Base-by-base conservation (phyloP, 1,140 invertebrate genomes). In the Galleria mellonella region DNA sequence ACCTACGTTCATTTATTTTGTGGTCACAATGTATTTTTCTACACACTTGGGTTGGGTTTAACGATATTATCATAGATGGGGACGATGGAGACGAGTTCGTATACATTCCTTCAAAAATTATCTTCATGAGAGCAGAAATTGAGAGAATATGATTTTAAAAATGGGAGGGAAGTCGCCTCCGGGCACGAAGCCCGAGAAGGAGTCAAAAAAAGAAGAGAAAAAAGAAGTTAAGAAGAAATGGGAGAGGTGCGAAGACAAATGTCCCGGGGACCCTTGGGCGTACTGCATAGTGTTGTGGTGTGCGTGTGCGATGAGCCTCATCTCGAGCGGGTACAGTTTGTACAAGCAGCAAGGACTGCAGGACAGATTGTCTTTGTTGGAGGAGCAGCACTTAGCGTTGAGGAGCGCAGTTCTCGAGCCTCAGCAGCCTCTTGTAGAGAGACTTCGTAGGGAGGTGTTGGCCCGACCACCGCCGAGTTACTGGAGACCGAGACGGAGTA, bases 261-360 rank as follows among this genome's bases (percentile, higher is more conserved):
- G 81, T 51, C 66, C 73, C 0, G 69, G 51, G n/a, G 78, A 82
- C 32, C 75, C 76, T 10, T 82, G 76, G 78, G 55, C 64, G 37
- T 82, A 83, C 54, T 81, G 81, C 77, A 75, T 62, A 52, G 81
- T 83, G 63, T 70, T 85, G 63, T 85, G 78, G 78, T 77, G 81
- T 79, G 81, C 81, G 32, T 84, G 81, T 64, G 74, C 76, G 52
- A 84, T 84, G 81, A 83, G 81, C 61, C 70, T 84, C 43, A 59
- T 84, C 15, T 84, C 78, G 4, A 77, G 81, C 62, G 81, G 81
- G 30, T 84, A 77, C 47, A 79, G 74, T 40, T 43, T 83, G 40
- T 77, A 79, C 52, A 61, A 53, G 48, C 74, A 79, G 66, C 78
- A 78, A 35, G 66, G 58, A 0, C 55, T 84, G 48, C 62, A 68